phyloP scores from a whole-genome alignment of 1,140 invertebrate genomes.

The Bombyx mori region ASM3026992v2 NC_085127.1:11465501-11466000 shows the following conservation, averaged over 20 bases:
- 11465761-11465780: conserved; percentile 37
- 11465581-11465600: conserved; percentile 81
- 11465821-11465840: conserved; percentile 57
- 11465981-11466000: conserved; percentile 52
- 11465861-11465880: conserved; percentile 56
- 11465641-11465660: conserved; percentile 56
- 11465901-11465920: conserved; percentile 61
- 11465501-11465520: conserved; percentile 80
- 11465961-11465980: conserved; percentile 43
- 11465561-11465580: conserved; percentile 77
- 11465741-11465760: conserved; percentile 39
- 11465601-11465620: conserved; percentile 86
- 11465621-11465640: conserved; percentile 79
- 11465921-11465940: conserved; percentile 57
- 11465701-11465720: conserved; percentile 46
- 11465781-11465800: conserved; percentile 46
- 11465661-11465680: conserved; percentile 48
- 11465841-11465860: conserved; percentile 53
- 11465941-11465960: conserved; percentile 60
- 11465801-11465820: conserved; percentile 54
- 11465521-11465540: conserved; percentile 86
- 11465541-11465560: conserved; percentile 84
- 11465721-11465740: conserved; percentile 36
- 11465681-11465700: conserved; percentile 48
- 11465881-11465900: conserved; percentile 63